A percentile compares a stretch with the other conserved stretches of the same genome.
Conservation (phyloP, 2,888 invertebrate genomes). For the Hermaeophaga mercurialis region DNA sequence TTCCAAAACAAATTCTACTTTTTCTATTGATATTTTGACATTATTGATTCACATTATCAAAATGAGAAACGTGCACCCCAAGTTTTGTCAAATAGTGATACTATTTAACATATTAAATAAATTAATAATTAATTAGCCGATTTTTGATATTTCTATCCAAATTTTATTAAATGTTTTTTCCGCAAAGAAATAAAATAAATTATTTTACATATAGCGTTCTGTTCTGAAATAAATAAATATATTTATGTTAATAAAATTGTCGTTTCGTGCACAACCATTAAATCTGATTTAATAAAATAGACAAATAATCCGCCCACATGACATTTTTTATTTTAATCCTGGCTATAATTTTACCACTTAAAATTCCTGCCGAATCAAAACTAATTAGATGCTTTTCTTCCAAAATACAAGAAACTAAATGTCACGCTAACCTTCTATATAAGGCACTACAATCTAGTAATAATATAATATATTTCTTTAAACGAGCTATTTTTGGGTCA, state of each 20-base stretch:
- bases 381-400: conserved; percentile 8
- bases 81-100: too few relatives aligned
- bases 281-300: conserved; percentile 12
- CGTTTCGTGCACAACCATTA: conserved; percentile 1
- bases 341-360: conserved; percentile 9
- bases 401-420: conserved; percentile 5
- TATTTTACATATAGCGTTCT: too few relatives aligned
- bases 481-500: conserved; percentile 3
- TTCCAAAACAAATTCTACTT: too few relatives aligned
- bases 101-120: too few relatives aligned
- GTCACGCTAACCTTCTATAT: conserved; percentile 15
- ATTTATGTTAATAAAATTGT: conserved; percentile 6
- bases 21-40: too few relatives aligned
- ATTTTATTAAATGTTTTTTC: too few relatives aligned
- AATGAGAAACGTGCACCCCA: too few relatives aligned
- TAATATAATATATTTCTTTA: conserved; percentile 5
- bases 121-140: too few relatives aligned
- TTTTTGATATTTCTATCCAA: too few relatives aligned
- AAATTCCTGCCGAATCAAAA: conserved; percentile 14
- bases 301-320: conserved; percentile 8
- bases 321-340: background rate
- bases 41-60: too few relatives aligned
- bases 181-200: too few relatives aligned
- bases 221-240: too few relatives aligned
- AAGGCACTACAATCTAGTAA: background rate